Base-by-base conservation (phyloP, 2,797 vertebrate species). In the Bovichtus diacanthus region DNA sequence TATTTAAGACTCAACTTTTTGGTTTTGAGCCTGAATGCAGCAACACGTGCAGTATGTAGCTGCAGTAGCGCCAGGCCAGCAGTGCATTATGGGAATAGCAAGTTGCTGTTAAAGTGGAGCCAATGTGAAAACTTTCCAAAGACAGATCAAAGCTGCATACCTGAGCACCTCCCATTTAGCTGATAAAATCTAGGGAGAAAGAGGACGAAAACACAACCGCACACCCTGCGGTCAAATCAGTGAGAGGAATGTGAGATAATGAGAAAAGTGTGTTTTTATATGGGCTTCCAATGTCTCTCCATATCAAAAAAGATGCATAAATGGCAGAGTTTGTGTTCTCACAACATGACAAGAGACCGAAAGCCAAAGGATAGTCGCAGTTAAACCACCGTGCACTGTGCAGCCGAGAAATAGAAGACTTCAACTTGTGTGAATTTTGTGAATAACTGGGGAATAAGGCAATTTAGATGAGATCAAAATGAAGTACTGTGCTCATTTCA, bases 91-190 rank as follows among this genome's bases (percentile, higher is more conserved):
- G 88, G 90, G 89, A 93, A 63, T 88, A 81, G 71, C 88, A 76
- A 81, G 76, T 74, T 34, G 70, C 83, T 83, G 90, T 74, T 92
- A 90, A 92, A 93, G 84, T 88, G 74, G 84, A 88, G 87, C 84
- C 65, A 58, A 89, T 53, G 83, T 92, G 90, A 92, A 92, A 90
- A 90, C 31, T 87, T 89, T 93, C 90, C 82, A 83, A 71, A 72
- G 85, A 65, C 79, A 71, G 89, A 93, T 93, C 89, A 93, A 91
- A 90, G 91, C 84, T 43, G 84, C 89, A 93, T 92, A 92, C 85
- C 92, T 88, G 88, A 86, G 89, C 85, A 4, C 79, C 83, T 84
- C n/a, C 88, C 83, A 87, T 90, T 90, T 84, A 61, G 66, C 75
- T 80, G 92, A 93, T 93, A 89, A 78, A 89, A 93, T 90, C 86